These are phyloP conservation scores for Himalopsyche anomala DNA, from an alignment of 2,888 invertebrate genomes.

Conservation along the genomic window DNA sequence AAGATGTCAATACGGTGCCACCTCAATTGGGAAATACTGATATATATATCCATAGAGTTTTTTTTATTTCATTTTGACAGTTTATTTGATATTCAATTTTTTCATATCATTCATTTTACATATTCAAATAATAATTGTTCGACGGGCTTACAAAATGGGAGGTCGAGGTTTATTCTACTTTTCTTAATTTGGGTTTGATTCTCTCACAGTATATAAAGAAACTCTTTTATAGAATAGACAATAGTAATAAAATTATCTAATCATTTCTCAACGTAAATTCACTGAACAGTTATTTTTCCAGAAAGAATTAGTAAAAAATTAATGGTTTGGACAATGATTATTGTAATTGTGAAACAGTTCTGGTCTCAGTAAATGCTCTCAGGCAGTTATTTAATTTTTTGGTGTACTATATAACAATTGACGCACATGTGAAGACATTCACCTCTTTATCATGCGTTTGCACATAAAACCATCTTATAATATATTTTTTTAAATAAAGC, in stretches of 20 bases:
- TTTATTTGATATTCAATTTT: background rate
- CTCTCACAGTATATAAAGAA: too few relatives aligned
- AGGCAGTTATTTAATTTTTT: too few relatives aligned
- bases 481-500: conserved; percentile 69
- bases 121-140: conserved; percentile 4
- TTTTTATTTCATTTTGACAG: background rate
- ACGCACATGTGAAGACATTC: background rate
- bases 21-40: conserved; percentile 9
- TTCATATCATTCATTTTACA: background rate
- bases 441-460: background rate
- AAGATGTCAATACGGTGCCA: background rate
- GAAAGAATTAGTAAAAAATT: too few relatives aligned
- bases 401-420: background rate
- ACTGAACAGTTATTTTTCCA: too few relatives aligned
- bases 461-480: conserved; percentile 45
- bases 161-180: background rate
- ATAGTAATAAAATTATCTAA: too few relatives aligned
- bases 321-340: background rate
- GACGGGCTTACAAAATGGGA: background rate
- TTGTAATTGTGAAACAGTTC: too few relatives aligned
- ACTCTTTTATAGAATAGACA: too few relatives aligned
- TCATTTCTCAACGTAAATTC: too few relatives aligned
- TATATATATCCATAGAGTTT: background rate
- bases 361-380: too few relatives aligned
- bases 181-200: background rate